phyloP scores from a whole-genome alignment of 2,888 invertebrate genomes.

The Sesia apiformis region DNA sequence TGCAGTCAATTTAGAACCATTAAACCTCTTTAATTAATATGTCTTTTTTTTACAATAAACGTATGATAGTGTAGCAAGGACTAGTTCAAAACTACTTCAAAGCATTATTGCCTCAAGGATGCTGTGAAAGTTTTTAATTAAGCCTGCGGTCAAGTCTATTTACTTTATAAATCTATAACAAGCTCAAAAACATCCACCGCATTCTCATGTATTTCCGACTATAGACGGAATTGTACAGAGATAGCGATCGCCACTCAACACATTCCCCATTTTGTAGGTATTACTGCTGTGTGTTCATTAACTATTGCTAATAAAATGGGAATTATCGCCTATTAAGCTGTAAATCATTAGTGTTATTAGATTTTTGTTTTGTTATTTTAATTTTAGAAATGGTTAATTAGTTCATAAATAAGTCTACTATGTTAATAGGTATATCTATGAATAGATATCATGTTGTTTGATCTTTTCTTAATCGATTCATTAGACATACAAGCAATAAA shows the following conservation, averaged over 20 bases:
- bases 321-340: constrained; percentile 17
- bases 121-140: too few relatives aligned
- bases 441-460: too few relatives aligned
- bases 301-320: constrained; percentile 19
- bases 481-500: too few relatives aligned
- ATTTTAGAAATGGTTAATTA: constrained; percentile 3
- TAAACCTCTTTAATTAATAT: too few relatives aligned
- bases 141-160: too few relatives aligned
- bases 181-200: constrained; percentile 6
- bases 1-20: too few relatives aligned
- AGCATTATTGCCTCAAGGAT: too few relatives aligned
- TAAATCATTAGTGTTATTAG: constrained; percentile 20
- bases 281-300: constrained; percentile 20
- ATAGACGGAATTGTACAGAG: constrained; percentile 36
- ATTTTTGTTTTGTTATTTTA: constrained; percentile 13
- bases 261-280: constrained; percentile 16
- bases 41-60: too few relatives aligned
- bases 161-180: not conserved
- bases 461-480: too few relatives aligned
- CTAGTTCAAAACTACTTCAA: too few relatives aligned
- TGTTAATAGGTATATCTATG: not conserved
- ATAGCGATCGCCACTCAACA: constrained; percentile 21
- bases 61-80: too few relatives aligned
- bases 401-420: not conserved
- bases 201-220: constrained; percentile 24